Conservation (phyloP, 2,888 invertebrate genomes). For the Aquatica leii region DNA sequence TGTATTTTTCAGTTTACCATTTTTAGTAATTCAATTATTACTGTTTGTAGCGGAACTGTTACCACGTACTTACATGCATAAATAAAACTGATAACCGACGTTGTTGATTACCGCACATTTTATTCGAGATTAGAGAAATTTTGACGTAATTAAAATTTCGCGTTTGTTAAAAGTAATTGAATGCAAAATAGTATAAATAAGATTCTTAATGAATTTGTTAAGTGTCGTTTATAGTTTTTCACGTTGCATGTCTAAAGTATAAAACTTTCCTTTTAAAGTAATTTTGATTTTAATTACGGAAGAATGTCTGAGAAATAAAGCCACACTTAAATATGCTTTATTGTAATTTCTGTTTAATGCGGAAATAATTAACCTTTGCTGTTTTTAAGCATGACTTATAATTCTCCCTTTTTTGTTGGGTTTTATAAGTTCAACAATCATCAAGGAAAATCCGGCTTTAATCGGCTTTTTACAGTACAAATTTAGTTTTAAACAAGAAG, state of each 20-base stretch:
- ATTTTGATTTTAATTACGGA: conserved; percentile 14
- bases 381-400: conserved; percentile 23
- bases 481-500: conserved; percentile 30
- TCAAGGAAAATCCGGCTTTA: conserved; percentile 26
- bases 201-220: neutral
- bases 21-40: too few relatives aligned
- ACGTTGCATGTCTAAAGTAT: conserved; percentile 8
- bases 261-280: conserved; percentile 10
- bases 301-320: conserved; percentile 14
- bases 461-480: conserved; percentile 27
- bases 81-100: too few relatives aligned
- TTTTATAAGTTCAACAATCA: conserved; percentile 24
- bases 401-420: conserved; percentile 16
- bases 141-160: too few relatives aligned
- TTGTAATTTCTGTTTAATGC: conserved; percentile 14
- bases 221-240: conserved; percentile 6
- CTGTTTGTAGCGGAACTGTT: too few relatives aligned
- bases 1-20: too few relatives aligned
- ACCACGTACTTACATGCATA: too few relatives aligned
- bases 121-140: too few relatives aligned
- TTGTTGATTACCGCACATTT: too few relatives aligned
- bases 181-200: neutral
- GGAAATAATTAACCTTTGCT: conserved; percentile 21
- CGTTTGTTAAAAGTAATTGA: neutral
- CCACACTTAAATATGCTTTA: conserved; percentile 14